Conservation (phyloP, 2,888 invertebrate genomes). For the Acleris holmiana region DNA sequence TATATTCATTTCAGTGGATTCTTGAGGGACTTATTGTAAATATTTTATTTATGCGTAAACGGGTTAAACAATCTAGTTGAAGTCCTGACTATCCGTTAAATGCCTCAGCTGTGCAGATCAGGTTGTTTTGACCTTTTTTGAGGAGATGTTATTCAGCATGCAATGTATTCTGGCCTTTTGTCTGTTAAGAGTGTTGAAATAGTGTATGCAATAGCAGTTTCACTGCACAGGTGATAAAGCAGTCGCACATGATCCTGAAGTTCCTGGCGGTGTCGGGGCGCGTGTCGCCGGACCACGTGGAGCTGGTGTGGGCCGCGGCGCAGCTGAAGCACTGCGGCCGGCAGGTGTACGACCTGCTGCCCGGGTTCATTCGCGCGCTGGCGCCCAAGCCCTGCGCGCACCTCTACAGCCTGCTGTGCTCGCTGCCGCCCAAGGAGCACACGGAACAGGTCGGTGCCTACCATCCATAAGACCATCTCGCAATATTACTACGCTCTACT, state of each 20-base stretch:
- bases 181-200: neutral
- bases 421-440: constrained; percentile 95
- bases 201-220: neutral
- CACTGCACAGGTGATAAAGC: constrained; percentile 90
- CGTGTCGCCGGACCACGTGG: constrained; percentile 95
- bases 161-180: too few relatives aligned
- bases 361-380: constrained; percentile 94
- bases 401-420: constrained; percentile 93
- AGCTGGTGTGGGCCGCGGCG: constrained; percentile 97
- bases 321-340: constrained; percentile 97
- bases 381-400: constrained; percentile 95
- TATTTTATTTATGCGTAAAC: too few relatives aligned
- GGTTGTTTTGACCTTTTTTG: too few relatives aligned
- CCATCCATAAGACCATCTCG: too few relatives aligned
- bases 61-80: too few relatives aligned
- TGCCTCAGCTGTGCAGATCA: too few relatives aligned
- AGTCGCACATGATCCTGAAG: constrained; percentile 96
- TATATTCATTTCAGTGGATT: too few relatives aligned
- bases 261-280: constrained; percentile 96
- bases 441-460: constrained; percentile 91
- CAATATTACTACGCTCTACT: too few relatives aligned
- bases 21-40: too few relatives aligned
- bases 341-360: constrained; percentile 95
- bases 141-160: too few relatives aligned
- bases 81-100: too few relatives aligned